phyloP scores from a whole-genome alignment of 35 echinoderm and acorn worm species.

The Hemicentrotus pulcherrimus region DNA sequence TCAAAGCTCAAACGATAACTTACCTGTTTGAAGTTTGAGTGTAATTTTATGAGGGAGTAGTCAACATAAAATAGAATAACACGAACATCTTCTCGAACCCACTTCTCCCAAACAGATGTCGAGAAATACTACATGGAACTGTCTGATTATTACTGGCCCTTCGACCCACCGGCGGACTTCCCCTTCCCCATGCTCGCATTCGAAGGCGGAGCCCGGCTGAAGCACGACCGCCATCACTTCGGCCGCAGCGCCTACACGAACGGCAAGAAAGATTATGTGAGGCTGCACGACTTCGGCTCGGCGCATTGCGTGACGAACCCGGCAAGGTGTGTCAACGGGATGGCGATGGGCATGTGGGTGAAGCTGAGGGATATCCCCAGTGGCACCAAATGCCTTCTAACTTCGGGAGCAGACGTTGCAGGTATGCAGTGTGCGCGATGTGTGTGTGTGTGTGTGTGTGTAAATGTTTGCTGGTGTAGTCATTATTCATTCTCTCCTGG shows the following conservation, averaged over 20 bases:
- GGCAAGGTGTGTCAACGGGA: conserved; percentile 59
- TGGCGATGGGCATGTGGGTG: conserved; percentile 78
- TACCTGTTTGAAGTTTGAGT: too few species aligned
- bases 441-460: too few species aligned
- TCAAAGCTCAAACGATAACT: too few species aligned
- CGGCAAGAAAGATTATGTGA: conserved; percentile 58
- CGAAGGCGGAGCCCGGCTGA: conserved; percentile 4
- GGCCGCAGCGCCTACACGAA: conserved; percentile 65
- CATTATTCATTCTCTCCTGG: too few species aligned
- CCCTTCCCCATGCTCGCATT: not conserved
- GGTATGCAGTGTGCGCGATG: conserved; percentile 52
- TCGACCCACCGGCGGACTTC: conserved; percentile 61
- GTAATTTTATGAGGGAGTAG: too few species aligned
- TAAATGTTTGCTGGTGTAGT: too few species aligned
- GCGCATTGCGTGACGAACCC: conserved; percentile 69
- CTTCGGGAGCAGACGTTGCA: conserved; percentile 70
- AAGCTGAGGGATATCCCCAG: conserved; percentile 73
- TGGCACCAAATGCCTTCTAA: conserved; percentile 50
- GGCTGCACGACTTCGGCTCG: conserved; percentile 51
- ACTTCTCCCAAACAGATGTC: conserved; percentile 45
- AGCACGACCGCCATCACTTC: conserved; percentile 62
- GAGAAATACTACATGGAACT: conserved; percentile 58
- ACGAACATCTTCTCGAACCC: not conserved
- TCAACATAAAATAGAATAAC: too few species aligned
- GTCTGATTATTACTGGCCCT: conserved; percentile 76